Evolutionary conservation across 2,888 invertebrate genomes (phyloP).

Genomic region (Hedya salicella): DNA sequence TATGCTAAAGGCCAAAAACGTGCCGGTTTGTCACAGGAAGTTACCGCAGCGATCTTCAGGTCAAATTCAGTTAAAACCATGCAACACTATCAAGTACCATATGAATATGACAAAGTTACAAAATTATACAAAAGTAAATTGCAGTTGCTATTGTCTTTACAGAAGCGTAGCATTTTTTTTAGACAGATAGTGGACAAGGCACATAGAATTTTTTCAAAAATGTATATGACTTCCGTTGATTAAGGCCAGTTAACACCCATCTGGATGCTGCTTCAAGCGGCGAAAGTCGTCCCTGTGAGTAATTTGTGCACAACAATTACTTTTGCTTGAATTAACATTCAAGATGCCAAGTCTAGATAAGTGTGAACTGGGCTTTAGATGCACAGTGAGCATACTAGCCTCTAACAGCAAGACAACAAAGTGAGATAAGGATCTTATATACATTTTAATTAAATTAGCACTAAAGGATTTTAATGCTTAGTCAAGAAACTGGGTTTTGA

Average conservation of each 20-base stretch:
- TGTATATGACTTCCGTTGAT: slow-evolving; percentile 3
- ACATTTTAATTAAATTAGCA: slow-evolving; percentile 5
- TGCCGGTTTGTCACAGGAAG: not conserved
- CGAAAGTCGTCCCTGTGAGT: too few species aligned
- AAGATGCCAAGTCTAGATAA: not conserved
- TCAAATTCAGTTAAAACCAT: not conserved
- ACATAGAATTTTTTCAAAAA: slow-evolving; percentile 5
- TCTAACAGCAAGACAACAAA: slow-evolving; percentile 19
- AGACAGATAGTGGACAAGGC: not conserved
- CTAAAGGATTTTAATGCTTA: not conserved
- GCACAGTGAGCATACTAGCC: slow-evolving; percentile 19
- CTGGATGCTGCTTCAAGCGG: not conserved
- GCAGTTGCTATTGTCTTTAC: not conserved
- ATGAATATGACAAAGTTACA: not conserved
- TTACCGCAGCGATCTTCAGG: not conserved
- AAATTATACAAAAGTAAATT: too few species aligned
- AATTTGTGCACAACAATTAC: not conserved
- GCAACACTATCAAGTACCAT: not conserved
- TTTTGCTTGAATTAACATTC: too few species aligned
- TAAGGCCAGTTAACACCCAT: slow-evolving; percentile 13
- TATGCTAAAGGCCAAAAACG: slow-evolving; percentile 12
- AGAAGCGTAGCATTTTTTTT: not conserved
- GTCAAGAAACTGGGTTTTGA: not conserved
- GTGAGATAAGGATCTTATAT: not conserved
- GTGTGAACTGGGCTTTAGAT: slow-evolving; percentile 9